phyloP scores from a whole-genome alignment of 2,888 invertebrate species.

The Scaptomyza caliginosa region DNA sequence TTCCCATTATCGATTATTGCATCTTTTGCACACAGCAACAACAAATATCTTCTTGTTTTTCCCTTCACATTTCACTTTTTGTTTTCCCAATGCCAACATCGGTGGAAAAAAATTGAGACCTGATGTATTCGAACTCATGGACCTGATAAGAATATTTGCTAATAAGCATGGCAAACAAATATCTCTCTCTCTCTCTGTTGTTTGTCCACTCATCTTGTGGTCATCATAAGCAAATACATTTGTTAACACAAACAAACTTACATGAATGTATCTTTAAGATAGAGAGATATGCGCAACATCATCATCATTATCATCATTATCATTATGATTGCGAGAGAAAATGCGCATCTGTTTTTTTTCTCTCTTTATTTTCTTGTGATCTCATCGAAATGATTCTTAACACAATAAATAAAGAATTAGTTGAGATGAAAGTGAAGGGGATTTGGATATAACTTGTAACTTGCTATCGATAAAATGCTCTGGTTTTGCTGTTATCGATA shows the following conservation, averaged over 20 bases:
- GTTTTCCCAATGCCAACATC: slow-evolving; percentile 71
- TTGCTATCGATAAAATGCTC: neutral
- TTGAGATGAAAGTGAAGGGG: neutral
- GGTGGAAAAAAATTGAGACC: slow-evolving; percentile 38
- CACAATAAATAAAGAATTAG: neutral
- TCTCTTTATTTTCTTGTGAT: slow-evolving; percentile 8
- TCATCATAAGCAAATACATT: slow-evolving; percentile 18
- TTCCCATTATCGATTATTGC: slow-evolving; percentile 74
- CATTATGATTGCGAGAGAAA: slow-evolving; percentile 30
- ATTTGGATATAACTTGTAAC: no score
- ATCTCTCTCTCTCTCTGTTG: neutral
- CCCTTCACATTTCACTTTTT: slow-evolving; percentile 47
- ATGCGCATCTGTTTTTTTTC: slow-evolving; percentile 12
- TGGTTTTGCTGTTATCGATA: no score
- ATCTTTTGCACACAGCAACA: slow-evolving; percentile 43
- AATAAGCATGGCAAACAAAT: slow-evolving; percentile 68
- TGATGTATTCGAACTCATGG: slow-evolving; percentile 19
- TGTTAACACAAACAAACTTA: neutral
- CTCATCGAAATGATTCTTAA: slow-evolving; percentile 12
- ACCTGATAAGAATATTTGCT: slow-evolving; percentile 75
- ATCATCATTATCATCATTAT: slow-evolving; percentile 48
- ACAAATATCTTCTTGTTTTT: slow-evolving; percentile 4
- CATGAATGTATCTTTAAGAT: no score
- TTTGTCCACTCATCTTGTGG: slow-evolving; percentile 56
- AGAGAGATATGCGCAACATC: slow-evolving; percentile 47